phyloP scores from a whole-genome alignment of 2,113 vertebrate genomes.

The Sprattus sprattus region DNA sequence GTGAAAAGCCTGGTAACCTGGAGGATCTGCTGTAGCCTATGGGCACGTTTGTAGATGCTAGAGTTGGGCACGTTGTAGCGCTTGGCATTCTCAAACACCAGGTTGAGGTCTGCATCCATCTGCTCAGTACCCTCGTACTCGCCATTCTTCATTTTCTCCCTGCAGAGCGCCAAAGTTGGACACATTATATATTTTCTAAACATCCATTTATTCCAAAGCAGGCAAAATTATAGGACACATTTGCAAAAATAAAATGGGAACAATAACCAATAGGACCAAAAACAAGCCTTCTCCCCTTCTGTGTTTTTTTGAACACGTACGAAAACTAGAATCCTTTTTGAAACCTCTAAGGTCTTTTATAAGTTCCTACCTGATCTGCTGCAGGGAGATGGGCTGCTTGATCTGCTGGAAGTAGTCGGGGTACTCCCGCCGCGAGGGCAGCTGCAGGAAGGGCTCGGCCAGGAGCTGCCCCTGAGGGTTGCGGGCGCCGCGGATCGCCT shows the following conservation, averaged over 20 bases:
- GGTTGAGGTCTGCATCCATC: slow-evolving; percentile 86
- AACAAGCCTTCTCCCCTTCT: neutral
- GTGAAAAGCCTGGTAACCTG: slow-evolving; percentile 73
- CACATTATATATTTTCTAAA: neutral
- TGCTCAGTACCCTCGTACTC: slow-evolving; percentile 92
- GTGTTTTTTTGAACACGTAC: too few species aligned
- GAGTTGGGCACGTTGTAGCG: slow-evolving; percentile 97
- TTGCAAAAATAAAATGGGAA: neutral
- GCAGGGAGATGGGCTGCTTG: slow-evolving; percentile 89
- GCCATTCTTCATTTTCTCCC: slow-evolving; percentile 90
- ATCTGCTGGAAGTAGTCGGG: slow-evolving; percentile 98
- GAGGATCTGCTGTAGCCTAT: slow-evolving; percentile 94
- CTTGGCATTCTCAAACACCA: slow-evolving; percentile 99
- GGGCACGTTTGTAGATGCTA: slow-evolving; percentile 92
- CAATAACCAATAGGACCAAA: neutral
- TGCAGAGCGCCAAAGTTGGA: slow-evolving; percentile 51
- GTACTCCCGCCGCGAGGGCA: slow-evolving; percentile 94
- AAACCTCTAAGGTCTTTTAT: too few species aligned
- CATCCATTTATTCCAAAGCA: neutral
- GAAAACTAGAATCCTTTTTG: too few species aligned
- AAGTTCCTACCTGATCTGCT: slow-evolving; percentile 73
- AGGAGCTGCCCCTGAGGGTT: slow-evolving; percentile 95
- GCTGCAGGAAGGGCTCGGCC: slow-evolving; percentile 91
- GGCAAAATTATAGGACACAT: neutral
- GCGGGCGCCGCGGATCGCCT: slow-evolving; percentile 86